A percentile compares a stretch with the other conserved stretches of the same genome.
Evolutionary conservation across 2,113 vertebrate species (phyloP).

Genomic region (Nesogale talazaci): DNA sequence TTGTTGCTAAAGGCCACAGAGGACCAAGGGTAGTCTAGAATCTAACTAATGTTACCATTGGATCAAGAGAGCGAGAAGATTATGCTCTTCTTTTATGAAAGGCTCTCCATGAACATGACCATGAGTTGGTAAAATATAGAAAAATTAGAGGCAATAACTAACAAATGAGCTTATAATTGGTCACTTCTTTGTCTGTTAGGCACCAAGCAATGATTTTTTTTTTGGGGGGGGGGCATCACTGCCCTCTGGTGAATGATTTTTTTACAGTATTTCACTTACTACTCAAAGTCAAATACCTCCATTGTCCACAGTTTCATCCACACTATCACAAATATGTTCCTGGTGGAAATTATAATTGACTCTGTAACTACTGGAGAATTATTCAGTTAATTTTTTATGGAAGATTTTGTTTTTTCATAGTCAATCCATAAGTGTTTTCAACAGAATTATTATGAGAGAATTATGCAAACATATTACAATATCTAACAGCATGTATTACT

Average conservation of each 20-base stretch:
- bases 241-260: too few relatives aligned
- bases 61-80: not conserved
- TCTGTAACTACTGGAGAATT: not conserved
- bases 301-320: not conserved
- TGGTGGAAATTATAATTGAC: not conserved
- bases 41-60: too few relatives aligned
- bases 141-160: not conserved
- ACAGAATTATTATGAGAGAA: not conserved
- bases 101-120: not conserved
- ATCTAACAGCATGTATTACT: not conserved
- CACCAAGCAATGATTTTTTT: not conserved
- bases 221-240: too few relatives aligned
- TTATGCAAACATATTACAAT: not conserved
- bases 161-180: not conserved
- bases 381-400: not conserved
- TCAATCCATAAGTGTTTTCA: not conserved
- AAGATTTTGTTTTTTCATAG: not conserved
- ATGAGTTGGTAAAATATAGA: not conserved
- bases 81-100: not conserved
- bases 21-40: not conserved
- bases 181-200: not conserved
- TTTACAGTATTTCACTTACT: not conserved
- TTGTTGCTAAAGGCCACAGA: too few relatives aligned
- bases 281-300: not conserved
- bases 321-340: not conserved